phyloP scores from a whole-genome alignment of 2,113 vertebrate species.

The Phaethon lepturus region DNA sequence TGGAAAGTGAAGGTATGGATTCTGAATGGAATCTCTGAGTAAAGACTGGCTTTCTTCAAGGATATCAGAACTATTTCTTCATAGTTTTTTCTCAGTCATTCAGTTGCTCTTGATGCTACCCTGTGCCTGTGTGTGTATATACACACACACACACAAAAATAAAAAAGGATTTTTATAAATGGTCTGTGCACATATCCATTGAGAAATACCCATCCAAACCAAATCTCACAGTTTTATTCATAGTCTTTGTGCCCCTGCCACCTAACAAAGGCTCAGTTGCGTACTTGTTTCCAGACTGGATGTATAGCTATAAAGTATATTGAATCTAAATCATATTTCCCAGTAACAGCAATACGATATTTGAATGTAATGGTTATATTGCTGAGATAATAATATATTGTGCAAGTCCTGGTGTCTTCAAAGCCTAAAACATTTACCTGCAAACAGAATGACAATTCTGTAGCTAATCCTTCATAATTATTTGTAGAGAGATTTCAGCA shows the following conservation, averaged over 20 bases:
- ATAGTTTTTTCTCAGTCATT: background rate
- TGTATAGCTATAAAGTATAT: background rate
- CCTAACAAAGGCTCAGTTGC: background rate
- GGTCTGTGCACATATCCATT: background rate
- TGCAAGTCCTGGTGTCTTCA: background rate
- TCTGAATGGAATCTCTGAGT: background rate
- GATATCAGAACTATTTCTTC: background rate
- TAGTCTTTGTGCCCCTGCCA: background rate
- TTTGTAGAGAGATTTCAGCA: background rate
- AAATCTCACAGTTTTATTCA: background rate
- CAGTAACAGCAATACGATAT: background rate
- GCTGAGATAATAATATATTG: background rate
- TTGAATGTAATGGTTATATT: background rate
- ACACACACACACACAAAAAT: background rate
- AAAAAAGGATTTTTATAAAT: background rate
- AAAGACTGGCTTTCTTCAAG: background rate
- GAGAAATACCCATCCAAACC: background rate
- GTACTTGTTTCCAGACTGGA: background rate
- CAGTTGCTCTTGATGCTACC: background rate
- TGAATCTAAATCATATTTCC: background rate
- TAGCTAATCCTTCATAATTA: background rate
- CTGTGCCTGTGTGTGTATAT: background rate
- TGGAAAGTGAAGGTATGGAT: background rate
- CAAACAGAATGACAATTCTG: background rate
- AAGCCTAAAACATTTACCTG: background rate